Evolutionary conservation across 64 coral and sea anemone species (phyloP), one percentile per base, ranked within the genome.

Genomic region (Montipora capricornis): DNA sequence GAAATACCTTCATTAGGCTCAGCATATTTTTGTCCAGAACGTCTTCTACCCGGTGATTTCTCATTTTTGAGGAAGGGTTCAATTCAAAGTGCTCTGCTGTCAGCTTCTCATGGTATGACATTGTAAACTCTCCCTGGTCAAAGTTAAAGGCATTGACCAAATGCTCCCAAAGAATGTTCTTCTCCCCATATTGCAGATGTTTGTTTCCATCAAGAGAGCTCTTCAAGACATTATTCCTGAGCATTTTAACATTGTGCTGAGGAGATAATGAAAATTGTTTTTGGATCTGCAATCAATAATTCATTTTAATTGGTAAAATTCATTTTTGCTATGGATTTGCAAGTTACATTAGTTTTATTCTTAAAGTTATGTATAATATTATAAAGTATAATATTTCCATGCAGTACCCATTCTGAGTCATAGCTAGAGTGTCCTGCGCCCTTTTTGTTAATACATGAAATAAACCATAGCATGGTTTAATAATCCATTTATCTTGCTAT

Each of bases 161-260:
- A 17, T 84, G 81, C 10, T 67, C 58, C 81, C 81, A 84, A 2
- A 44, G 37, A 4, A 84, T 51, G 4, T 1, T 26, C 52, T 80
- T 80, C 2, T 15, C 47, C 7, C 15, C 14, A 10, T 12, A 16
- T 16, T 17, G n/a, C 57, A 84, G 5, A 44, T 59, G 67, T 3
- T 59, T 22, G 11, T 19, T 84, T 1, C 52, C 52, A 62, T 84
- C 8, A 8, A 5, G 4, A 0, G 81, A 58, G 60, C 81, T 84
- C 20, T 84, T 84, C 14, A 84, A 22, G 3, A 84, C 67, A 59
- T 84, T 84, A 24, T 84, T 84, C 4, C 81, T 4, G 3, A 68
- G 64, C 62, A 68, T 84, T 67, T 84, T 84, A 13, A 84, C 64
- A 37, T 84, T 84, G 26, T 84, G 81, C 81, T 84, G 24, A 5